These are phyloP conservation scores for Tetrax tetrax DNA, from an alignment of 2,113 vertebrate species.

Conservation along the genomic window DNA sequence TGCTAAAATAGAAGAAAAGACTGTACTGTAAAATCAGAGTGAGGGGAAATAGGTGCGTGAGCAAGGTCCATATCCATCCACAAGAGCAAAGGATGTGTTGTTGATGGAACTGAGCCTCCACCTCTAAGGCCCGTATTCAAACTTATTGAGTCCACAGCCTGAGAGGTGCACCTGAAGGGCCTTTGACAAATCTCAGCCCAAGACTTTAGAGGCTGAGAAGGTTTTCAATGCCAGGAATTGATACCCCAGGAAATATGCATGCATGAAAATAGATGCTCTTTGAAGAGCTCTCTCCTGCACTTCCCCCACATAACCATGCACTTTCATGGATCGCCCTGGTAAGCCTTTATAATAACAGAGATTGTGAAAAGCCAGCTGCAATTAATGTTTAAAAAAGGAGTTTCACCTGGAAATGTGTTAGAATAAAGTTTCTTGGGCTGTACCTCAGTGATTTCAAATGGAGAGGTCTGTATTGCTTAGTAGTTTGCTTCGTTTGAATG, in stretches of 20 bases:
- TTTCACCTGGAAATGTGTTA: not conserved
- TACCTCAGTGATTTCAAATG: not conserved
- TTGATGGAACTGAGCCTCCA: not conserved
- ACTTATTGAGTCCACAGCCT: not conserved
- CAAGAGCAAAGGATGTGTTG: not conserved
- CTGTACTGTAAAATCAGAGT: not conserved
- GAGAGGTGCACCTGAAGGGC: not conserved
- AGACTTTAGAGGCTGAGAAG: not conserved
- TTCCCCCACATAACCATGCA: accelerated
- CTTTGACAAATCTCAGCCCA: not conserved
- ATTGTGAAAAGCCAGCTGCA: not conserved
- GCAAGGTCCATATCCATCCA: not conserved
- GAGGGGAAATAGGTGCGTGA: not conserved
- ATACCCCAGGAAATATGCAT: not conserved
- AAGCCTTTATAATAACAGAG: not conserved
- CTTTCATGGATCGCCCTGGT: not conserved
- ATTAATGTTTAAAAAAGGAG: not conserved
- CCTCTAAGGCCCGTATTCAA: not conserved
- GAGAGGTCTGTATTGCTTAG: not conserved
- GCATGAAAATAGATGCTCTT: not conserved
- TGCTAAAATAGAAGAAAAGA: not conserved
- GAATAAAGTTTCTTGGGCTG: not conserved
- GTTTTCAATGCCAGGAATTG: accelerated
- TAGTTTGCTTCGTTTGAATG: not conserved
- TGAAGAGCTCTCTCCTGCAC: not conserved